These are phyloP conservation scores for Lepus europaeus DNA, from an alignment of 2,113 vertebrate genomes.

Conservation along the genomic window DNA sequence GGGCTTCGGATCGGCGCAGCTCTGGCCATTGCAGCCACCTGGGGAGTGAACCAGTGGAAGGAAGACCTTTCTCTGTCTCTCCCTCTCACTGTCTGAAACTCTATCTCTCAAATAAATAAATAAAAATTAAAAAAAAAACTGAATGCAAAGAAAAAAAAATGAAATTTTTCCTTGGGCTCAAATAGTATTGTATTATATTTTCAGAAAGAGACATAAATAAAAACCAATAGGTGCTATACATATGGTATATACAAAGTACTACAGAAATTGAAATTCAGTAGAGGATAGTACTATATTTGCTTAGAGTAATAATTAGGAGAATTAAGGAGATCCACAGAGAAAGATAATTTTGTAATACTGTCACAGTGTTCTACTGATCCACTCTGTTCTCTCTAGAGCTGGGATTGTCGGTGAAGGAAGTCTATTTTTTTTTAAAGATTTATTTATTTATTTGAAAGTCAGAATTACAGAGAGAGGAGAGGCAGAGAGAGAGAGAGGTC, in stretches of 20 bases:
- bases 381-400: not conserved
- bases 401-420: not conserved
- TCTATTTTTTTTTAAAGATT: not conserved
- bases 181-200: not conserved
- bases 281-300: not conserved
- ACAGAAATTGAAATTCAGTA: not conserved
- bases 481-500: too few species aligned
- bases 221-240: not conserved
- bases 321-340: not conserved
- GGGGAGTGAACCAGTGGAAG: too few species aligned
- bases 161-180: not conserved
- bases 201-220: not conserved
- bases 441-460: too few species aligned
- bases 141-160: not conserved
- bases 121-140: too few species aligned
- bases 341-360: not conserved
- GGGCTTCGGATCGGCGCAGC: too few species aligned
- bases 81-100: too few species aligned
- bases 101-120: too few species aligned
- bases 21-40: too few species aligned
- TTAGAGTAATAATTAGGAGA: not conserved
- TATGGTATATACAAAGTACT: not conserved
- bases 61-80: too few species aligned
- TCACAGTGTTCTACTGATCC: not conserved
- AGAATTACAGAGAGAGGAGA: too few species aligned